Base-by-base conservation (phyloP, 1,140 invertebrate species). In the Bombus soroeensis region DNA sequence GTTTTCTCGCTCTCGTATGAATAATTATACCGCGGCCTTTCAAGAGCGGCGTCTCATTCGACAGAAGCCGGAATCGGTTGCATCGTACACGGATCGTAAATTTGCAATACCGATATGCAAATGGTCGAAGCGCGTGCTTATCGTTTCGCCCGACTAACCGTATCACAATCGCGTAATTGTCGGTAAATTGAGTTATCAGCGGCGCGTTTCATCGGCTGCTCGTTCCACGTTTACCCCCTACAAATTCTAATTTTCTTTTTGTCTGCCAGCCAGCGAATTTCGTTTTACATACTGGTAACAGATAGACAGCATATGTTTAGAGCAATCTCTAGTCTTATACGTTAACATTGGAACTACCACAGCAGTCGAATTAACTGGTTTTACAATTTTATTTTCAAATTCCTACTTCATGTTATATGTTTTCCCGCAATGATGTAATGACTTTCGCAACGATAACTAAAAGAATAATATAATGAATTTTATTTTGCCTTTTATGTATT, bases 81-180 rank as follows among this genome's bases (percentile, higher is more conserved):
- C 66, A 41, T 22, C 25, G 25, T 25, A 39, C 32, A 12, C 18
- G 15, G 64, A 83, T 79, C 66, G 82, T 84, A 84, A 79, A 84
- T 84, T 84, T 79, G n/a, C 82, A 43, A 71, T 47, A 25, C 39
- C 82, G 66, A 84, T 84, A 79, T 70, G 82, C 82, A 79, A 84
- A 84, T 53, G 43, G 3, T 71, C 28, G 64, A 34, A 34, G 43
- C 68, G 47, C 47, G 47, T 74, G 81, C 57, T 75, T 64, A 75
- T 47, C 80, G 78, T 68, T 8, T 34, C 59, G 62, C 22, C 41
- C 78, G 34, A n/a, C 34, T 39, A 22, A 57, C 71, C 72, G 39
- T 82, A 82, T 78, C 82, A 47, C 47, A 41, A 83, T 83, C 74
- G 71, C 39, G 47, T 83, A 78, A 78, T 78, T 83, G 74, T 41